Percentiles rank a stretch among this genome's conserved stretches.
Conservation (phyloP, 2,888 invertebrate genomes). For the Cabera pusaria region DNA sequence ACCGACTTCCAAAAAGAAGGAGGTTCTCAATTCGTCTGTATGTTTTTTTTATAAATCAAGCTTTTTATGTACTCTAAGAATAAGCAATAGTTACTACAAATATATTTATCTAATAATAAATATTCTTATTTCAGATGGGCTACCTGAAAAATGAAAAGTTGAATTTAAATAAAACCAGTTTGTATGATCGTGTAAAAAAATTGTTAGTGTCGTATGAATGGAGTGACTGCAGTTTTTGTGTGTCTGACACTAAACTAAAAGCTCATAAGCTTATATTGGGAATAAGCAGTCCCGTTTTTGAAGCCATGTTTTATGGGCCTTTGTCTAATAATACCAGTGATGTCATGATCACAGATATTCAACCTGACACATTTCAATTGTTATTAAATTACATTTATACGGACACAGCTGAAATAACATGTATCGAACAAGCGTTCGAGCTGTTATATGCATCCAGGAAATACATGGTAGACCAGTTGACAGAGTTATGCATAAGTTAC, state of each 20-base stretch:
- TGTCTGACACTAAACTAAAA: constrained; percentile 74
- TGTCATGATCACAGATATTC: constrained; percentile 83
- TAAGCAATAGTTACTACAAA: too few species aligned
- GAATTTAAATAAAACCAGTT: constrained; percentile 48
- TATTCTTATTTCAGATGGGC: constrained; percentile 57
- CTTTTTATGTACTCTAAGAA: too few species aligned
- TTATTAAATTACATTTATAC: constrained; percentile 85
- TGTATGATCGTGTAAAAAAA: constrained; percentile 74
- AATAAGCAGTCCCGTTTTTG: constrained; percentile 87
- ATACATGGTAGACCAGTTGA: constrained; percentile 83
- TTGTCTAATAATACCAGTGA: constrained; percentile 74
- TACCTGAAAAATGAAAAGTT: constrained; percentile 51
- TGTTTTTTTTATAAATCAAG: too few species aligned
- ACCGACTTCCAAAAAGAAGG: too few species aligned
- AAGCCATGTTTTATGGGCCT: constrained; percentile 87
- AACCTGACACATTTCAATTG: constrained; percentile 83
- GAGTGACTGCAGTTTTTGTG: constrained; percentile 84
- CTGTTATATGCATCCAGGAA: constrained; percentile 86
- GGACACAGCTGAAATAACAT: constrained; percentile 78
- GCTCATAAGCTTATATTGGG: constrained; percentile 86
- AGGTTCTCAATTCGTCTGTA: too few species aligned
- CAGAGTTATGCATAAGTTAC: constrained; percentile 76
- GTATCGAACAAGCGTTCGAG: constrained; percentile 84
- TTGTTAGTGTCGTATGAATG: constrained; percentile 75
- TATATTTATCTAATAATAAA: too few species aligned